phyloP scores from a whole-genome alignment of 2,888 invertebrate genomes.

The Bunonema sp. region DNA sequence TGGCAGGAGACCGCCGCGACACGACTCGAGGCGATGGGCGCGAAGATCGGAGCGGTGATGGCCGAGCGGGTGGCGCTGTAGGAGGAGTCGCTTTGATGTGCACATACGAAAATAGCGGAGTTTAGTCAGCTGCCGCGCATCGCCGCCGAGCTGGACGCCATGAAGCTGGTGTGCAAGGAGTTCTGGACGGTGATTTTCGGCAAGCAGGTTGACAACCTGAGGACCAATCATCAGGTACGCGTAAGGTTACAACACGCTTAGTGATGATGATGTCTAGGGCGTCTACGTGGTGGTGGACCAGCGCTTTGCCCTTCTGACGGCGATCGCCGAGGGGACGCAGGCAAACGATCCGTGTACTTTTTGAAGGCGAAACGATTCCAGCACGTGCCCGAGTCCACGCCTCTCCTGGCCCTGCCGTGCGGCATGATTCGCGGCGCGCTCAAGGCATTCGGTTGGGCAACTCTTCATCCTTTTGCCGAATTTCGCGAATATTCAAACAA shows the following conservation, averaged over 20 bases:
- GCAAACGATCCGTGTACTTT: too few relatives aligned
- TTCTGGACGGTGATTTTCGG: slow-evolving; percentile 95
- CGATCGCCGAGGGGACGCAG: slow-evolving; percentile 72
- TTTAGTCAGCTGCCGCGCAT: slow-evolving; percentile 77
- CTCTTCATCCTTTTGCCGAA: too few relatives aligned
- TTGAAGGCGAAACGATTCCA: slow-evolving; percentile 57
- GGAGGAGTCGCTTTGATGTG: slow-evolving; percentile 15
- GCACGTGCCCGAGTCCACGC: slow-evolving; percentile 51
- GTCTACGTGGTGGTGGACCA: slow-evolving; percentile 94
- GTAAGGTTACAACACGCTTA: too few relatives aligned
- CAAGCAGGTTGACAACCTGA: slow-evolving; percentile 88
- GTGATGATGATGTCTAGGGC: slow-evolving; percentile 57
- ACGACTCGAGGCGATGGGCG: slow-evolving; percentile 52
- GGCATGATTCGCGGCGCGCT: slow-evolving; percentile 83
- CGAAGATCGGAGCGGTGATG: slow-evolving; percentile 52
- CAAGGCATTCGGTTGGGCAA: too few relatives aligned
- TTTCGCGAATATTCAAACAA: too few relatives aligned
- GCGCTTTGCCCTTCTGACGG: slow-evolving; percentile 72
- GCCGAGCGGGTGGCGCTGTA: slow-evolving; percentile 49
- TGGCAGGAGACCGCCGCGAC: slow-evolving; percentile 32
- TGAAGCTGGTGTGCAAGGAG: slow-evolving; percentile 96
- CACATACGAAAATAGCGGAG: slow-evolving; percentile 6
- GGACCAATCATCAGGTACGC: slow-evolving; percentile 75
- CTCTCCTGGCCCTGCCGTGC: slow-evolving; percentile 70
- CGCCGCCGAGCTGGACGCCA: slow-evolving; percentile 78